Percentiles rank a stretch among this genome's conserved stretches.
Evolutionary conservation across 2,888 invertebrate genomes (phyloP).

Genomic region (Chymomyza amoena): DNA sequence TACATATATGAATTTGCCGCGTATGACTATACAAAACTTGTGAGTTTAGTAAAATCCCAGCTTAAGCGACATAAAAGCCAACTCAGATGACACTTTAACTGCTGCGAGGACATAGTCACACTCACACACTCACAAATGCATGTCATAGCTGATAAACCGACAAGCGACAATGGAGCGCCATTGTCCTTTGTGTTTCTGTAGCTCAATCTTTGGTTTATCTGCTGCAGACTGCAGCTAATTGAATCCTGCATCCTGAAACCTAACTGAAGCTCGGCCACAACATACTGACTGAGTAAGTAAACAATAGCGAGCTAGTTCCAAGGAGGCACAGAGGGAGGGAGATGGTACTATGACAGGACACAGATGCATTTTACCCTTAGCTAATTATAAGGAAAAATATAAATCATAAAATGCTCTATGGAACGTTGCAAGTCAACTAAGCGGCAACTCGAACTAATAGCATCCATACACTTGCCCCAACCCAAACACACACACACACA

Average conservation of each 20-base stretch:
- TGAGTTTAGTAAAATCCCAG: too few species aligned
- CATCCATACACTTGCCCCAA: not conserved
- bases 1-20: too few species aligned
- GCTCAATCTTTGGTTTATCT: conserved; percentile 2
- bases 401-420: conserved; percentile 42
- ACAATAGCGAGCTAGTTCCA: not conserved
- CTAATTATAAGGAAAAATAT: conserved; percentile 48
- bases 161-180: not conserved
- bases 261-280: not conserved
- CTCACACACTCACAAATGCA: conserved; percentile 6
- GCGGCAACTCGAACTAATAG: conserved; percentile 55
- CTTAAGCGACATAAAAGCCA: not conserved
- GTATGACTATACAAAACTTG: too few species aligned
- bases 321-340: not conserved
- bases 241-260: conserved; percentile 29
- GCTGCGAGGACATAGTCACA: conserved; percentile 14
- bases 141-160: not conserved
- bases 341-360: not conserved
- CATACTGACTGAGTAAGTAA: not conserved
- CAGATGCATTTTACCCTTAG: conserved; percentile 23
- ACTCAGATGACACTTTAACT: not conserved
- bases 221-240: conserved; percentile 51
- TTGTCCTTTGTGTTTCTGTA: not conserved
- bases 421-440: conserved; percentile 20
- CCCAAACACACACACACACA: conserved; percentile 14